These are phyloP conservation scores for Cyrtodaria siliqua DNA, from an alignment of 2,888 invertebrate genomes.

Conservation along the genomic window DNA sequence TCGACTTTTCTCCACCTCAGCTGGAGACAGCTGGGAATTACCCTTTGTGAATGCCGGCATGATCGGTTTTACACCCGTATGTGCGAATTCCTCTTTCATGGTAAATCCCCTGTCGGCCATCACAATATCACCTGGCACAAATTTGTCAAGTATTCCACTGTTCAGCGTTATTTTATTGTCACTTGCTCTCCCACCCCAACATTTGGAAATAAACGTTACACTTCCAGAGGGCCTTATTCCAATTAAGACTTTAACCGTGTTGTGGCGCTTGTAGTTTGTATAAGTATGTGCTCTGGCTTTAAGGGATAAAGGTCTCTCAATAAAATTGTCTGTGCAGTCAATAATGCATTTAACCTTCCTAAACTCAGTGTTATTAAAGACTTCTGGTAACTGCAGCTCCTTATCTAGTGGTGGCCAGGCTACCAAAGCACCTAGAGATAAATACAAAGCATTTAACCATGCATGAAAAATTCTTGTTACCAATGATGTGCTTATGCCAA, in stretches of 20 bases:
- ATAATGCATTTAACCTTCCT: background rate
- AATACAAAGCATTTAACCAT: conserved; percentile 1
- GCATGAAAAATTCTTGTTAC: background rate
- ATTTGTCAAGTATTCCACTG: conserved; percentile 15
- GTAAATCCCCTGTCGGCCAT: conserved; percentile 12
- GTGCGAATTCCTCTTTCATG: conserved; percentile 9
- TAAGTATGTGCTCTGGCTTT: background rate
- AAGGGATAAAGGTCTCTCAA: background rate
- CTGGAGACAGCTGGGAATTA: conserved; percentile 9
- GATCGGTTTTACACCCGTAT: background rate
- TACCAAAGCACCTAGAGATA: background rate
- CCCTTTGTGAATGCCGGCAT: conserved; percentile 18
- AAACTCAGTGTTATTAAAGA: background rate
- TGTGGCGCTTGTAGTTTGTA: background rate
- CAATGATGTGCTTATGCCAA: background rate
- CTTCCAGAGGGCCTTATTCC: conserved; percentile 9
- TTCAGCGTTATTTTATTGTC: conserved; percentile 11
- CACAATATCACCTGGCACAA: conserved; percentile 21
- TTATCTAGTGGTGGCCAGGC: background rate
- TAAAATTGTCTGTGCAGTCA: background rate
- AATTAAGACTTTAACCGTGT: conserved; percentile 41
- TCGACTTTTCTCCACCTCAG: conserved; percentile 1
- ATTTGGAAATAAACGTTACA: conserved; percentile 14
- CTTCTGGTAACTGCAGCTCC: background rate
- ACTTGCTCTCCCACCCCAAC: conserved; percentile 21